Percentiles rank a stretch among this genome's conserved stretches.
Evolutionary conservation across 2,797 vertebrate species (phyloP).

Genomic region (Pempheris klunzingeri): DNA sequence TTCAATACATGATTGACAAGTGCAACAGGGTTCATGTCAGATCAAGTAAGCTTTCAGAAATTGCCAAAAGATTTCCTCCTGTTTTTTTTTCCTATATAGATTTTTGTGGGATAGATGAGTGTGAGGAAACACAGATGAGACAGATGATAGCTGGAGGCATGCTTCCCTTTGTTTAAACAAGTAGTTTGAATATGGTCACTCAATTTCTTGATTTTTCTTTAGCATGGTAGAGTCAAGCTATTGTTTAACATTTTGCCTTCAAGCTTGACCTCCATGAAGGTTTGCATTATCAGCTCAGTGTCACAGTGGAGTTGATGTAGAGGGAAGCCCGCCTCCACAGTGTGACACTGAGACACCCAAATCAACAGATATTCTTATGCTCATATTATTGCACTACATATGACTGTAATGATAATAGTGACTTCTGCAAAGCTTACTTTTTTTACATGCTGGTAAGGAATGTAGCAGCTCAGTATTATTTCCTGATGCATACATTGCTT

Average conservation of each 20-base stretch:
- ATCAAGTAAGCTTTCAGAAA: not conserved
- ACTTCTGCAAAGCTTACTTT: not conserved
- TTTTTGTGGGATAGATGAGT: not conserved
- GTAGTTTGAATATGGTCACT: not conserved
- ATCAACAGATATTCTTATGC: not conserved
- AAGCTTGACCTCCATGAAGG: slow-evolving; percentile 3
- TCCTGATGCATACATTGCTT: not conserved
- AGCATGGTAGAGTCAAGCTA: not conserved
- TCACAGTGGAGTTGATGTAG: not conserved
- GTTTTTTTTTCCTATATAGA: not conserved
- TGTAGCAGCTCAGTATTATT: not conserved
- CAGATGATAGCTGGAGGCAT: not conserved
- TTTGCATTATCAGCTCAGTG: not conserved
- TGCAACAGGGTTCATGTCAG: too few species aligned
- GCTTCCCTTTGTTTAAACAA: not conserved
- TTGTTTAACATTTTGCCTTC: not conserved
- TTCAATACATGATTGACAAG: not conserved
- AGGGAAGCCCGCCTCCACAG: not conserved
- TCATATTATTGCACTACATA: not conserved
- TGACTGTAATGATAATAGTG: not conserved
- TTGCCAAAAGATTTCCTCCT: not conserved
- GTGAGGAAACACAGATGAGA: slow-evolving; percentile 4
- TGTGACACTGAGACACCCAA: not conserved
- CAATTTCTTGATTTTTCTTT: not conserved
- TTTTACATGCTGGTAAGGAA: not conserved